Evolutionary conservation across 2,888 invertebrate genomes (phyloP), one percentile per base, ranked within the genome.

Genomic region (Epinotia nisella): DNA sequence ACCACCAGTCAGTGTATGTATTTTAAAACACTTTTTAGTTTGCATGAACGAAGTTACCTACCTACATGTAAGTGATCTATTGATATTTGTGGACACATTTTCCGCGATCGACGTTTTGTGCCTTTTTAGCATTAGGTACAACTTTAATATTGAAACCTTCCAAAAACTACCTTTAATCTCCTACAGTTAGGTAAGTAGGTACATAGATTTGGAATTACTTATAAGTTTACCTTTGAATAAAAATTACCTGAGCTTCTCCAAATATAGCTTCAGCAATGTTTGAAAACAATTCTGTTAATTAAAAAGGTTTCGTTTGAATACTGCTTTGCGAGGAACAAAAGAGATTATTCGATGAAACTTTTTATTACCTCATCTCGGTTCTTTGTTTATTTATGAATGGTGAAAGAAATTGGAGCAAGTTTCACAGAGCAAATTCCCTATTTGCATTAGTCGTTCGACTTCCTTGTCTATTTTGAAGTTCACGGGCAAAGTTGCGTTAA

Each of bases 391-490:
- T 82, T 81, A 78, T 79, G 76, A 73, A 82, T 80, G 81, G 76
- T 76, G 76, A 59, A 75, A 74, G 75, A 56, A 74, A 74, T 75
- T 75, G 66, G 74, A 75, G 70, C 74, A 79, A 84, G 79, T 80
- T 82, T 76, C 61, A 61, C 39, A 75, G 78, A 73, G 72, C 71
- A 81, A 85, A 77, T 82, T 83, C 70, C 71, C 81, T 86, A 87
- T 88, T 87, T 85, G 82, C 83, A 82, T 88, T 87, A 88, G 82
- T 78, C 79, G 82, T 80, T 79, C 80, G 79, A 80, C 78, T 85
- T 84, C 80, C 83, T 82, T 84, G n/a, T n/a, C 49, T 49, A 86
- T 87, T 85, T 86, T 84, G 83, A 86, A 88, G 85, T 85, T 88
- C 82, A 84, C 75, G 77, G 80, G 75, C 78, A 75, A 87, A 88